Percentiles rank a stretch among this genome's conserved stretches.
These are phyloP conservation scores for Enchytraeus crypticus DNA, from an alignment of 2,888 invertebrate species.

Conservation along the genomic window DNA sequence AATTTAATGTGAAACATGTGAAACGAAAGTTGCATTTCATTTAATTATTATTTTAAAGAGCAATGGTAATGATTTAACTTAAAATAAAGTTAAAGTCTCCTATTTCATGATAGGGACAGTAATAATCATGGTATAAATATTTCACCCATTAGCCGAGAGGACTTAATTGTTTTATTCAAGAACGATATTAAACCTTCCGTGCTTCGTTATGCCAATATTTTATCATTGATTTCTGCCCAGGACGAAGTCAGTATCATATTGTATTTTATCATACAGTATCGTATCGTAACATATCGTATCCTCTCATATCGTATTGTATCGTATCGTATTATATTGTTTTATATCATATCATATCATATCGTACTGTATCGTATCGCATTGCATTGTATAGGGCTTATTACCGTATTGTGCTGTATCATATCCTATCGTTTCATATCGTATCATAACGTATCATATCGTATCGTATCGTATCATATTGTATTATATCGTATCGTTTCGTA, in stretches of 20 bases:
- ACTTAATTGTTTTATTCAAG: neutral
- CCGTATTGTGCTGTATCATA: neutral
- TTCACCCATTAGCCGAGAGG: too few species aligned
- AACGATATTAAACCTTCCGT: neutral
- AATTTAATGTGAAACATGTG: too few species aligned
- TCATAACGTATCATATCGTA: too few species aligned
- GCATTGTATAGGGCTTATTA: neutral
- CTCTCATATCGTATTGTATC: neutral
- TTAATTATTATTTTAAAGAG: too few species aligned
- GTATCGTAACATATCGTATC: neutral
- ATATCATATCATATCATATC: neutral
- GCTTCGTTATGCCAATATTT: neutral
- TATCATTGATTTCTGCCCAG: too few species aligned
- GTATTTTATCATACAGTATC: neutral
- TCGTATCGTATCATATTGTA: too few species aligned
- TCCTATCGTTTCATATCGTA: neutral
- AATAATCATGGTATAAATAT: too few species aligned
- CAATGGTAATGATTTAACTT: too few species aligned
- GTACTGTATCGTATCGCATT: neutral
- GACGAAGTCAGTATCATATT: neutral
- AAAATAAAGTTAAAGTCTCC: too few species aligned
- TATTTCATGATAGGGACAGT: too few species aligned
- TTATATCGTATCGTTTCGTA: too few species aligned
- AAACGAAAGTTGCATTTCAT: too few species aligned
- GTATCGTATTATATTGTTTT: neutral